Evolutionary conservation across 2,888 invertebrate species (phyloP).

Genomic region (Rambutsinella grinnellia): DNA sequence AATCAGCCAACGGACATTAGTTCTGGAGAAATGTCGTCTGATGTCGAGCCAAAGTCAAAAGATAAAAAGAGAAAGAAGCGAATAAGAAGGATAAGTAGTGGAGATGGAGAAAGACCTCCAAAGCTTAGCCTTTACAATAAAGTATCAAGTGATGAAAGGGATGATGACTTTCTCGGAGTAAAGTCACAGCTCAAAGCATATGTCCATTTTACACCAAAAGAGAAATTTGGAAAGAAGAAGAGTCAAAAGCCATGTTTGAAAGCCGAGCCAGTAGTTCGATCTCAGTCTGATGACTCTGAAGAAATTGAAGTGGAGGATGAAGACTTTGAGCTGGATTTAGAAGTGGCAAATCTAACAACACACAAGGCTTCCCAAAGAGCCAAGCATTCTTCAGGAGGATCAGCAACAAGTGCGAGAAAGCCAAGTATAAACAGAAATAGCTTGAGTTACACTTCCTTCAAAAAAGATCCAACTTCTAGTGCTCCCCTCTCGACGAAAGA

Average conservation of each 20-base stretch:
- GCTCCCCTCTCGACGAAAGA: slow-evolving; percentile 26
- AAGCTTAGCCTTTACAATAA: slow-evolving; percentile 23
- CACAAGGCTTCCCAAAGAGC: slow-evolving; percentile 6
- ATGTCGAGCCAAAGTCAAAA: neutral
- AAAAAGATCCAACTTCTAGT: neutral
- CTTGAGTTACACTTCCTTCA: slow-evolving; percentile 16
- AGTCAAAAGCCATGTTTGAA: slow-evolving; percentile 61
- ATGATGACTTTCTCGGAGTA: slow-evolving; percentile 17
- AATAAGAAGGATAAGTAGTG: neutral
- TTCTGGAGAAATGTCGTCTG: neutral
- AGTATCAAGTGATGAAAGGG: neutral
- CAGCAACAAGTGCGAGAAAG: slow-evolving; percentile 38
- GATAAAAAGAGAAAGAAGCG: neutral
- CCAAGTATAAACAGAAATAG: slow-evolving; percentile 36
- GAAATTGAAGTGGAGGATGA: slow-evolving; percentile 48
- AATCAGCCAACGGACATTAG: slow-evolving; percentile 21
- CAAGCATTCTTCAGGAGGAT: neutral
- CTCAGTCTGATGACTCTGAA: slow-evolving; percentile 29
- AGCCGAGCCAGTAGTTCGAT: slow-evolving; percentile 59
- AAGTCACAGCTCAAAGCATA: slow-evolving; percentile 48
- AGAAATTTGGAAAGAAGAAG: neutral
- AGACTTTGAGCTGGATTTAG: slow-evolving; percentile 38
- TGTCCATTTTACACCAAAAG: slow-evolving; percentile 56
- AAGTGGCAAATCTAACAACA: slow-evolving; percentile 44
- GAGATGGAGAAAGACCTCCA: neutral